Percentiles rank a stretch among this genome's conserved stretches.
Evolutionary conservation across 2,113 vertebrate species (phyloP).

Genomic region (Pampusana beccarii): DNA sequence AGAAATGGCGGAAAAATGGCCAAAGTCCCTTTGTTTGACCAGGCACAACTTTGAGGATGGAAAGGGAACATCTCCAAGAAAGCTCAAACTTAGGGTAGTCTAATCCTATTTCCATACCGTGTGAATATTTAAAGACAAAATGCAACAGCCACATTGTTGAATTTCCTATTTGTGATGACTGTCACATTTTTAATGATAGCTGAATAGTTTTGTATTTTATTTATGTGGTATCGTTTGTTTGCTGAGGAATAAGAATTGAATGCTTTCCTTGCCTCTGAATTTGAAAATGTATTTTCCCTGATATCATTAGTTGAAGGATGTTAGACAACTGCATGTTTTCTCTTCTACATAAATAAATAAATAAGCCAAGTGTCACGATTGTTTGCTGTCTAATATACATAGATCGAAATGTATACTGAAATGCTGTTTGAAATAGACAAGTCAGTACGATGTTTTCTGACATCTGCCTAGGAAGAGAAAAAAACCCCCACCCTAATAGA

Average conservation of each 20-base stretch:
- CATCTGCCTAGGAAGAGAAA: constrained; percentile 63
- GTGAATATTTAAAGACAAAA: constrained; percentile 63
- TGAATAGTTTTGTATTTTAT: constrained; percentile 70
- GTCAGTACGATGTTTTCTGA: constrained; percentile 73
- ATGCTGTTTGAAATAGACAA: constrained; percentile 74
- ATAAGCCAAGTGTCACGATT: constrained; percentile 14
- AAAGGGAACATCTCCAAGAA: background rate
- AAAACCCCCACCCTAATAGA: background rate
- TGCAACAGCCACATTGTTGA: constrained; percentile 1
- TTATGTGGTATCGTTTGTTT: constrained; percentile 67
- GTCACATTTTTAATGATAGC: constrained; percentile 65
- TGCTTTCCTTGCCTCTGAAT: constrained; percentile 5
- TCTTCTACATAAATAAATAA: constrained; percentile 46
- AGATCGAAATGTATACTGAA: constrained; percentile 37
- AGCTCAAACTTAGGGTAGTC: background rate
- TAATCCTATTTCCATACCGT: background rate
- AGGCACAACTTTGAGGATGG: background rate
- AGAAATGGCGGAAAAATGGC: background rate
- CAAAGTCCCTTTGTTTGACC: background rate
- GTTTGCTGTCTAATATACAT: constrained; percentile 25
- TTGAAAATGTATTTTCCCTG: background rate
- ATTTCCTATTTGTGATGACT: constrained; percentile 35
- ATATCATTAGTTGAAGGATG: constrained; percentile 55
- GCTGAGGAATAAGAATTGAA: constrained; percentile 37
- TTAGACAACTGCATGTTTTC: constrained; percentile 22